A percentile compares a stretch with the other conserved stretches of the same genome.
These are phyloP conservation scores for Darevskia nairensis DNA, from an alignment of 2,797 vertebrate genomes.

Conservation along the genomic window DNA sequence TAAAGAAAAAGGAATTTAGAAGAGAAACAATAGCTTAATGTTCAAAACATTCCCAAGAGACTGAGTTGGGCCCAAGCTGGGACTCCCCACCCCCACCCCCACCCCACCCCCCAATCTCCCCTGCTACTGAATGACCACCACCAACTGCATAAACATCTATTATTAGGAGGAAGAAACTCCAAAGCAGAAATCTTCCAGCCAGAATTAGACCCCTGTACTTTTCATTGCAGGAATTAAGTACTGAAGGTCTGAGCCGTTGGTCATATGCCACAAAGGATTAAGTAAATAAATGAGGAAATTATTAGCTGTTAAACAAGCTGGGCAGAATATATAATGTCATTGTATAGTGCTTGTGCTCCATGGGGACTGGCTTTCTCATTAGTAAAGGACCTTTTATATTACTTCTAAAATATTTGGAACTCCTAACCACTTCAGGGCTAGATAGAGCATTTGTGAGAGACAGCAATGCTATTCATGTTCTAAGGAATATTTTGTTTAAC, in stretches of 20 bases:
- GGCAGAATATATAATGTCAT: neutral
- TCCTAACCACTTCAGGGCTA: neutral
- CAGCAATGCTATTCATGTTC: neutral
- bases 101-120: too few relatives aligned
- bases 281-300: neutral
- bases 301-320: neutral
- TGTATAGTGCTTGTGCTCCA: neutral
- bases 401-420: neutral
- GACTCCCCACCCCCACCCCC: too few relatives aligned
- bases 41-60: too few relatives aligned
- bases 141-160: neutral
- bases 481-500: neutral
- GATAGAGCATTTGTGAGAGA: neutral
- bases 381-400: neutral
- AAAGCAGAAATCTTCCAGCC: neutral
- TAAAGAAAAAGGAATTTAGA: too few relatives aligned
- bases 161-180: neutral
- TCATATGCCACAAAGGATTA: neutral
- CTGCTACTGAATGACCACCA: neutral
- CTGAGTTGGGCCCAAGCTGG: too few relatives aligned
- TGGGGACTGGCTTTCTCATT: neutral
- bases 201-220: neutral
- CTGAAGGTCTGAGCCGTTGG: neutral
- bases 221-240: neutral
- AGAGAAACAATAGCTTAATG: too few relatives aligned